Conservation (phyloP, 2,888 invertebrate species). For the Tromatobia lineatoria region DNA sequence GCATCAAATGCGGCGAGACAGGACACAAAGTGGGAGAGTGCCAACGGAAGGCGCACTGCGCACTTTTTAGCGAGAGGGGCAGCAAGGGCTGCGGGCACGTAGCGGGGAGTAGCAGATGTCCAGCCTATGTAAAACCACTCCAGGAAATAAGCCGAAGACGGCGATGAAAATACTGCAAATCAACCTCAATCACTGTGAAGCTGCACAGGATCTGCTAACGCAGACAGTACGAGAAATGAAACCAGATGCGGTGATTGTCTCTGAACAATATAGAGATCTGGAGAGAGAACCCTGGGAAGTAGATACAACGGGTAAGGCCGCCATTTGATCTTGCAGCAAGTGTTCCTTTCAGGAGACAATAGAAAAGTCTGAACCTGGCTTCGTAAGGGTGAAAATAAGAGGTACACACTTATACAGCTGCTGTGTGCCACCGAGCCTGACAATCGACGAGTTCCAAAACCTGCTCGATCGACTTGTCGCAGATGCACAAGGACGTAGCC, state of each 20-base stretch:
- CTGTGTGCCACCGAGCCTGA: conserved; percentile 58
- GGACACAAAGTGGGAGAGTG: conserved; percentile 60
- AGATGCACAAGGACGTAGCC: neutral
- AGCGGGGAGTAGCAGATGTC: too few species aligned
- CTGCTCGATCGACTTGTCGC: neutral
- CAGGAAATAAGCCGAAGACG: neutral
- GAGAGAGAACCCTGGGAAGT: conserved; percentile 47
- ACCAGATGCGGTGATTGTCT: conserved; percentile 63
- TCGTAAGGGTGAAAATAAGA: conserved; percentile 52
- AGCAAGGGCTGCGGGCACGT: too few species aligned
- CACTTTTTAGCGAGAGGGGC: too few species aligned
- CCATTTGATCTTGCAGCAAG: conserved; percentile 58
- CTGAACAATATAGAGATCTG: conserved; percentile 67
- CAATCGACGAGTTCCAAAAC: neutral
- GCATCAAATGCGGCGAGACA: conserved; percentile 58
- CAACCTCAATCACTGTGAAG: too few species aligned
- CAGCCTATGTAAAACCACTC: too few species aligned
- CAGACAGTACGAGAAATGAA: conserved; percentile 37
- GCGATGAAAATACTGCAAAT: neutral
- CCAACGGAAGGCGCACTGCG: conserved; percentile 6
- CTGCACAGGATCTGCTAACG: too few species aligned
- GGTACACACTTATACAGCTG: conserved; percentile 61
- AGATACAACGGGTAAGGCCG: conserved; percentile 47
- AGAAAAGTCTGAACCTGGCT: conserved; percentile 10
- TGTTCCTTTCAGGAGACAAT: conserved; percentile 44